A percentile compares a stretch with the other conserved stretches of the same genome.
These are phyloP conservation scores for Leptodactylus fuscus DNA, from an alignment of 2,113 vertebrate species.

Conservation along the genomic window DNA sequence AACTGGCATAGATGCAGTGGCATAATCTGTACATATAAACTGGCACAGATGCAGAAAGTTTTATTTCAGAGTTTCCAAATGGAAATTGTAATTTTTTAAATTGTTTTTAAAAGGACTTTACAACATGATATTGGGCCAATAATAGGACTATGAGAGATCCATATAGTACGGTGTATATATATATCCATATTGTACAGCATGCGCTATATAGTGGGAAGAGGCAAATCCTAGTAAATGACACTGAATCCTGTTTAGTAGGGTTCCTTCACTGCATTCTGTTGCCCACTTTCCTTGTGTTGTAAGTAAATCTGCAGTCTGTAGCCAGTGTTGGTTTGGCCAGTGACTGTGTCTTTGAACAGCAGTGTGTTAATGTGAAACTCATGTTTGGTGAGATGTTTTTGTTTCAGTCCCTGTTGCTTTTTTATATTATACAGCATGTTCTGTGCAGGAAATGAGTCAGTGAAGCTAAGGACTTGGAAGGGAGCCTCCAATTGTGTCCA, in stretches of 20 bases:
- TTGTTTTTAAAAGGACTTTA: too few species aligned
- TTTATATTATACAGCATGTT: slow-evolving; percentile 52
- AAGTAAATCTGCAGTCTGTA: slow-evolving; percentile 19
- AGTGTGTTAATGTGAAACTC: slow-evolving; percentile 45
- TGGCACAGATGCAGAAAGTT: too few species aligned
- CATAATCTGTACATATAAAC: too few species aligned
- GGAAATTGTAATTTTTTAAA: too few species aligned
- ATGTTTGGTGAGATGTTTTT: slow-evolving; percentile 43
- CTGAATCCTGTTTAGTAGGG: not conserved
- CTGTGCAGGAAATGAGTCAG: slow-evolving; percentile 59
- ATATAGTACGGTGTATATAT: too few species aligned
- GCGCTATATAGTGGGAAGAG: not conserved
- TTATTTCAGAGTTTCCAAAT: too few species aligned
- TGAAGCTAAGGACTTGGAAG: slow-evolving; percentile 46
- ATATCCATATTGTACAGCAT: too few species aligned
- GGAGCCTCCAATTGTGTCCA: slow-evolving; percentile 57
- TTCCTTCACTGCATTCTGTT: too few species aligned
- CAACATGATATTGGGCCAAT: too few species aligned
- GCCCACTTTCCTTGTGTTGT: not conserved
- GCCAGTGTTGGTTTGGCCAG: slow-evolving; percentile 3
- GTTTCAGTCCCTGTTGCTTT: slow-evolving; percentile 54
- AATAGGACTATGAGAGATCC: too few species aligned
- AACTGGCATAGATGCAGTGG: too few species aligned
- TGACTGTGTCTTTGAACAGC: slow-evolving; percentile 24
- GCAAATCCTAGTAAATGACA: not conserved